Conservation (phyloP, 2,113 vertebrate genomes). For the Furnarius figulus region DNA sequence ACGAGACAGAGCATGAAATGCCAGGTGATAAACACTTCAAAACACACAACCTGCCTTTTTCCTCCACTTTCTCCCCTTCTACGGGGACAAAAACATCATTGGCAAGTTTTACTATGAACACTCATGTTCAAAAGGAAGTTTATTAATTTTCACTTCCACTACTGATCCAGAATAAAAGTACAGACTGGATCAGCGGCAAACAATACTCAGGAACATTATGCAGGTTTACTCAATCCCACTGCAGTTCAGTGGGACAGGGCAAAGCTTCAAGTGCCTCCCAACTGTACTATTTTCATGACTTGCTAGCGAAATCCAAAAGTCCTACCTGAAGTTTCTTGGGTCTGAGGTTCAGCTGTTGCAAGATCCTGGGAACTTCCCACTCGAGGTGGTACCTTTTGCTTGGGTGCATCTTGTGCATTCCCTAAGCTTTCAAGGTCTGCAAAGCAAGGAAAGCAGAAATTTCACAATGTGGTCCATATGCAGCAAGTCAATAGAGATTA, state of each 20-base stretch:
- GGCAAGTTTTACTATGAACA: background rate
- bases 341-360: background rate
- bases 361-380: conserved; percentile 32
- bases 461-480: background rate
- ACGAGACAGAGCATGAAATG: background rate
- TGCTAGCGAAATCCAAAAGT: background rate
- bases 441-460: background rate
- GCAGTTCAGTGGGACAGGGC: background rate
- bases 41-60: background rate
- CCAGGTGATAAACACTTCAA: background rate
- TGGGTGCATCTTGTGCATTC: background rate
- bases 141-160: background rate
- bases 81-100: background rate
- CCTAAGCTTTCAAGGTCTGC: conserved; percentile 44
- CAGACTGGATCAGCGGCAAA: background rate
- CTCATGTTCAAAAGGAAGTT: background rate
- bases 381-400: background rate
- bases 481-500: background rate
- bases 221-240: background rate
- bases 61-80: background rate
- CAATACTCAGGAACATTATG: background rate
- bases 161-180: background rate
- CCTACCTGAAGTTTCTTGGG: conserved; percentile 37
- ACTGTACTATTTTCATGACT: background rate
- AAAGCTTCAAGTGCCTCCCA: background rate